Evolutionary conservation across 37 sponge, comb jelly and placozoan species (phyloP), one percentile per base, ranked within the genome.

Genomic region (Theonella swinhoei): DNA sequence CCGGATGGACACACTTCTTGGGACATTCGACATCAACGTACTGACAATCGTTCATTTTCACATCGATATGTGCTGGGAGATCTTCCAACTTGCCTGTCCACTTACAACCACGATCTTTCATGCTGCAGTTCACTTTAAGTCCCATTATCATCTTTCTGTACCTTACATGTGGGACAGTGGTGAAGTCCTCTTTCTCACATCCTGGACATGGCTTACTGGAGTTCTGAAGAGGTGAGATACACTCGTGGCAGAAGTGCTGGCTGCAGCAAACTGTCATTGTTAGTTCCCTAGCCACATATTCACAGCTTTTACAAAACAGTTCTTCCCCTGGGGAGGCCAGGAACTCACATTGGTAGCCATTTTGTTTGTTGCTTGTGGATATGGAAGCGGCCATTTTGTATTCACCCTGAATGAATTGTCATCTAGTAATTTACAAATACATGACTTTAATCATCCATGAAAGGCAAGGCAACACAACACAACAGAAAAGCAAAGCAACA

Each of bases 11-110:
- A 32, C 87, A 87, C 17, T 63, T 29, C 20, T 33, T 2, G 28
- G 68, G 74, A 74, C 87, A 87, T 8, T 64, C 68, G 28, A 80
- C 47, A 28, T 63, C 64, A 4, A 74, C 75, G 42, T 66, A 87
- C 41, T 59, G 35, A 30, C 87, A 87, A 60, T 72, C 64, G 8
- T 68, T 80, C 19, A 14, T 34, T 24, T 64, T 35, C 33, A 23
- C n/a, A 4, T 62, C 75, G 25, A 80, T 37, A 67, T 87, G 87
- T 26, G 54, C 59, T 0, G 41, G 67, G 0, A 65, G 38, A 1
- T 79, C 59, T 25, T 37, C 37, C 28, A 80, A 37, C 30, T 5
- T 3, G 25, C 88, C 88, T 29, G 38, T 28, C 88, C 88, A 87
- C 24, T 0, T n/a, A 74, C 87, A 87, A 22, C 80, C 87, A 34